A percentile compares a stretch with the other conserved stretches of the same genome.
Conservation (phyloP, 2,888 invertebrate species). For the Junonia oenone region DNA sequence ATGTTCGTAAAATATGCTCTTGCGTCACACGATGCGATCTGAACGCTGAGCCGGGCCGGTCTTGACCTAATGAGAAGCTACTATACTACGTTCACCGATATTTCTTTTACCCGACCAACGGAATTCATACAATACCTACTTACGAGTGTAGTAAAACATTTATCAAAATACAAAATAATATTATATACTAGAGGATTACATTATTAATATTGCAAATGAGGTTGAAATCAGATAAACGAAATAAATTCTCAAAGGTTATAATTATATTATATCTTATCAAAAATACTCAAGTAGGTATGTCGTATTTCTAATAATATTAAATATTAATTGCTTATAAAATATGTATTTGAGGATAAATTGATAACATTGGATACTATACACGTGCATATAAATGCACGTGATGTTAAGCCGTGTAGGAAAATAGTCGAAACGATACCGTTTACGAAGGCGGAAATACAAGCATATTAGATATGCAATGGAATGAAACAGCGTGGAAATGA, state of each 20-base stretch:
- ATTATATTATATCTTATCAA: constrained; percentile 5
- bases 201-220: background rate
- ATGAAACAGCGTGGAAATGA: constrained; percentile 8
- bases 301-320: background rate
- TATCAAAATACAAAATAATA: background rate
- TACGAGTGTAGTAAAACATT: background rate
- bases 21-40: constrained; percentile 8
- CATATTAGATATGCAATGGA: constrained; percentile 1
- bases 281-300: no score
- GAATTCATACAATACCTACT: no score
- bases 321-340: background rate
- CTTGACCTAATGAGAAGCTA: constrained; percentile 19
- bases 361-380: no score
- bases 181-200: background rate
- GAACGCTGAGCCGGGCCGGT: constrained; percentile 13
- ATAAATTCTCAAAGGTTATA: background rate
- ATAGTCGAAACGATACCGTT: background rate
- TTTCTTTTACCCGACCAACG: no score
- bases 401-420: no score
- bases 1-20: background rate
- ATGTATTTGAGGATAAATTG: background rate
- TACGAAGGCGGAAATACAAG: background rate
- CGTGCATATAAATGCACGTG: no score
- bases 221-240: background rate
- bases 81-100: background rate